Evolutionary conservation across 1,140 invertebrate genomes (phyloP).

Genomic region (Stratiolaelaps scimitus): DNA sequence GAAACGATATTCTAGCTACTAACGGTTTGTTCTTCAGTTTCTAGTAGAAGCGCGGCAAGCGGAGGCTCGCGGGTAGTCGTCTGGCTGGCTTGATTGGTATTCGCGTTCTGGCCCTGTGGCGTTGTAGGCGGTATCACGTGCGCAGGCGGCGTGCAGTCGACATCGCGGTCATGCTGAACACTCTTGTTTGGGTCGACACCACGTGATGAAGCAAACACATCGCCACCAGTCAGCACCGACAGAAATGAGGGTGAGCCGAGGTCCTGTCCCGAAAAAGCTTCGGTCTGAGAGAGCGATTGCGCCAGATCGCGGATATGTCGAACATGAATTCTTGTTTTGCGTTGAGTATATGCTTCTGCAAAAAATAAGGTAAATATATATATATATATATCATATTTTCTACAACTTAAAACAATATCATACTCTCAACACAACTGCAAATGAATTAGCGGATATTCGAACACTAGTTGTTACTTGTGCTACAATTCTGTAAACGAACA

Average conservation of each 20-base stretch:
- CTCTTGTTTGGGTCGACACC: slow-evolving; percentile 20
- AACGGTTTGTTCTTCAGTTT: slow-evolving; percentile 65
- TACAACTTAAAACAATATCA: too few relatives aligned
- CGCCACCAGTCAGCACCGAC: slow-evolving; percentile 80
- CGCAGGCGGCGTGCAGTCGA: slow-evolving; percentile 93
- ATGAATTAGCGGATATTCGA: too few relatives aligned
- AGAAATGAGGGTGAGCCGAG: slow-evolving; percentile 90
- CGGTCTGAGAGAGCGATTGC: slow-evolving; percentile 78
- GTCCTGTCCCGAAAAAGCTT: slow-evolving; percentile 88
- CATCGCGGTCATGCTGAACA: slow-evolving; percentile 36
- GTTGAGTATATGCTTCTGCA: slow-evolving; percentile 85
- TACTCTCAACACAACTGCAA: too few relatives aligned
- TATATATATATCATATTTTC: too few relatives aligned
- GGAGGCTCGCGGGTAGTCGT: slow-evolving; percentile 45
- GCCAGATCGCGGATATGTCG: slow-evolving; percentile 89
- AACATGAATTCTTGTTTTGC: slow-evolving; percentile 91
- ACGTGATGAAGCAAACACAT: slow-evolving; percentile 47
- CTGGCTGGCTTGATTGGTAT: too few relatives aligned
- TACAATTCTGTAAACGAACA: too few relatives aligned
- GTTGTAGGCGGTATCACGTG: slow-evolving; percentile 57
- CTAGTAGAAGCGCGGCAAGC: slow-evolving; percentile 72
- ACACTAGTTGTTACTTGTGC: slow-evolving; percentile 28
- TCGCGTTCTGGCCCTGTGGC: too few relatives aligned
- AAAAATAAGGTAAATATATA: neutral
- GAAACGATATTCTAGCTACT: too few relatives aligned